Percentiles rank a stretch among this genome's conserved stretches.
Conservation (phyloP, 2,888 invertebrate species). For the Athetis lepigone region DNA sequence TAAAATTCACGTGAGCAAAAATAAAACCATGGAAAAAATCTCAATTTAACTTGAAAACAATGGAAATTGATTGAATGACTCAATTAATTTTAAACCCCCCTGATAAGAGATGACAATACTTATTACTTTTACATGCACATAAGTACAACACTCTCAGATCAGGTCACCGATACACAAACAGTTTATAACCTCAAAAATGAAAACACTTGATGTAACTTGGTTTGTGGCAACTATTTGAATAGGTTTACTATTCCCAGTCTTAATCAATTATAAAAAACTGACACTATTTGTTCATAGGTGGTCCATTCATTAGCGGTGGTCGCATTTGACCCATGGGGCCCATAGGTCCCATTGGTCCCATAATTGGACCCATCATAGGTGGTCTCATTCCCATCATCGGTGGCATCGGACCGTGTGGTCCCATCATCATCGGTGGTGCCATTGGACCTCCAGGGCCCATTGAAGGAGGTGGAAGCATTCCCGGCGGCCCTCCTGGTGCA, state of each 20-base stretch:
- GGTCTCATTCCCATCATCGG: constrained; percentile 93
- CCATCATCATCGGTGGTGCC: constrained; percentile 95
- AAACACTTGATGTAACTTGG: constrained; percentile 18
- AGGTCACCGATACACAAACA: constrained; percentile 4
- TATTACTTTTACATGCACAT: background rate
- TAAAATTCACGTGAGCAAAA: too few species aligned
- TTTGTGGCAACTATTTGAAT: constrained; percentile 46
- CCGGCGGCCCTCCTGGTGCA: constrained; percentile 91
- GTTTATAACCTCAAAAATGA: constrained; percentile 56
- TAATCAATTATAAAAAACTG: constrained; percentile 32
- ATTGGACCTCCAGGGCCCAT: constrained; percentile 94
- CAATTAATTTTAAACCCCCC: too few species aligned
- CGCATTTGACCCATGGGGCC: constrained; percentile 94
- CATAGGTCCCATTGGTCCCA: constrained; percentile 91
- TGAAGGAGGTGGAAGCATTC: constrained; percentile 89
- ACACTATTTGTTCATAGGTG: constrained; percentile 90
- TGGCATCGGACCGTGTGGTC: constrained; percentile 95
- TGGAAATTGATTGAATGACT: too few species aligned
- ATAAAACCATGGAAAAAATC: too few species aligned
- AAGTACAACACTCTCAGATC: background rate
- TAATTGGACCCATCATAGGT: constrained; percentile 92
- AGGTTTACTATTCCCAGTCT: constrained; percentile 40
- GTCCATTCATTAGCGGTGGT: constrained; percentile 93
- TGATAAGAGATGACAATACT: too few species aligned
- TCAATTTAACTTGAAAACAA: too few species aligned